Evolutionary conservation across 2,888 invertebrate genomes (phyloP).

Genomic region (Epirrhoe tristata): DNA sequence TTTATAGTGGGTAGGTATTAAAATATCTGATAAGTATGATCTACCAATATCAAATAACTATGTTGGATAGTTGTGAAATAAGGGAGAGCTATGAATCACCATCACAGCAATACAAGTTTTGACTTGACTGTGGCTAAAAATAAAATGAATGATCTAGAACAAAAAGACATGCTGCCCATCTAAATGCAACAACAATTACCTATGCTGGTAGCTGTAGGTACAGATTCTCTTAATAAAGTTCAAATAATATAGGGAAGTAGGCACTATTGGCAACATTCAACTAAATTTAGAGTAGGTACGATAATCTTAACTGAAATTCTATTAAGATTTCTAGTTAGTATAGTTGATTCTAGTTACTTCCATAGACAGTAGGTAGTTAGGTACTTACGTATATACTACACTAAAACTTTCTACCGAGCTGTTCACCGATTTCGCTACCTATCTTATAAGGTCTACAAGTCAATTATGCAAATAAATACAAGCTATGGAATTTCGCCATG

Average conservation of each 20-base stretch:
- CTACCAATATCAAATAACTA: background rate
- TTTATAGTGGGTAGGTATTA: too few species aligned
- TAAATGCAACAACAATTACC: background rate
- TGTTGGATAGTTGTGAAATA: conserved; percentile 3
- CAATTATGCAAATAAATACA: conserved; percentile 61
- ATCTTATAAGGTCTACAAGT: conserved; percentile 31
- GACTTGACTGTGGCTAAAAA: conserved; percentile 14
- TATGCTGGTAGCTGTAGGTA: too few species aligned
- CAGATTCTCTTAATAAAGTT: too few species aligned
- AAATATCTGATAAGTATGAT: too few species aligned
- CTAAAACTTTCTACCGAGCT: conserved; percentile 19
- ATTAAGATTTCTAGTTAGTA: background rate
- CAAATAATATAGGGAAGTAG: too few species aligned
- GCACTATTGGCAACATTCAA: too few species aligned
- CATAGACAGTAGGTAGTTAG: background rate
- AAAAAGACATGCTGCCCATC: background rate
- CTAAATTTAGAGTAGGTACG: too few species aligned
- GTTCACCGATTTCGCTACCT: conserved; percentile 43
- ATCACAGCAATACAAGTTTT: conserved; percentile 1
- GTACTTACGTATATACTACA: too few species aligned
- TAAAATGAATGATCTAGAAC: background rate
- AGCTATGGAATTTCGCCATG: conserved; percentile 58
- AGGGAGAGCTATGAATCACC: too few species aligned
- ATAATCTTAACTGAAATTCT: background rate
- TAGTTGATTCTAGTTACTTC: conserved; percentile 17